Conservation (phyloP, 2,797 vertebrate genomes). For the Mastacembelus armatus region DNA sequence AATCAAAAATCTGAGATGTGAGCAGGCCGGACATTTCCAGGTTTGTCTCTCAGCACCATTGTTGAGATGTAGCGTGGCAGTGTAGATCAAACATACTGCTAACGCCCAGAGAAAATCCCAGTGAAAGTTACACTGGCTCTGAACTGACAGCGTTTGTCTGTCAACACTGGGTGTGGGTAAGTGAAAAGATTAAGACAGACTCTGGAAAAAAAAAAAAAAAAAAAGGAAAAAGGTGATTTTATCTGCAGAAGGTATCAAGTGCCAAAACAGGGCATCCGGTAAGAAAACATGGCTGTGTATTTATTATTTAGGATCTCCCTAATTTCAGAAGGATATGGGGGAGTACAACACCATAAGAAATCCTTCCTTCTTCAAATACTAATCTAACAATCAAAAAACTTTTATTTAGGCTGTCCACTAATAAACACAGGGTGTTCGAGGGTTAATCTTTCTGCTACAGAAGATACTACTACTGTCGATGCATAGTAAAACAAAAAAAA, state of each 20-base stretch:
- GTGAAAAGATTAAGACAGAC: slow-evolving; percentile 4
- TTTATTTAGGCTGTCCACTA: neutral
- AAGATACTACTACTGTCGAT: neutral
- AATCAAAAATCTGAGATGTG: slow-evolving; percentile 40
- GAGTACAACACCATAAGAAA: neutral
- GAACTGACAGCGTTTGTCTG: slow-evolving; percentile 20
- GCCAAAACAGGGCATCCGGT: neutral
- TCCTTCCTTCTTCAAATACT: no score
- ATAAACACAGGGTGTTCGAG: neutral
- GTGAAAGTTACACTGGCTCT: slow-evolving; percentile 31
- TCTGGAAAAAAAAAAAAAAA: no score
- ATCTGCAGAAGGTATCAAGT: neutral
- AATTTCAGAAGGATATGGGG: no score
- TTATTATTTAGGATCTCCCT: no score
- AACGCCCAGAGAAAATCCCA: slow-evolving; percentile 33
- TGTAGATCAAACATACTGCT: slow-evolving; percentile 35
- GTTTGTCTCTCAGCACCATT: slow-evolving; percentile 48
- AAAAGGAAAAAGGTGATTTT: slow-evolving; percentile 9
- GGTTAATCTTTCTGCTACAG: neutral
- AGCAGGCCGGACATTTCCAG: slow-evolving; percentile 35
- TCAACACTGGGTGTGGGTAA: slow-evolving; percentile 6
- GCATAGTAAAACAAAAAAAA: neutral
- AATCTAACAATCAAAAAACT: neutral
- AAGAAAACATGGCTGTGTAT: neutral
- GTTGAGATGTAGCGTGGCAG: slow-evolving; percentile 33